Base-by-base conservation (phyloP, 2,888 invertebrate genomes). In the Anthrax anthrax region DNA sequence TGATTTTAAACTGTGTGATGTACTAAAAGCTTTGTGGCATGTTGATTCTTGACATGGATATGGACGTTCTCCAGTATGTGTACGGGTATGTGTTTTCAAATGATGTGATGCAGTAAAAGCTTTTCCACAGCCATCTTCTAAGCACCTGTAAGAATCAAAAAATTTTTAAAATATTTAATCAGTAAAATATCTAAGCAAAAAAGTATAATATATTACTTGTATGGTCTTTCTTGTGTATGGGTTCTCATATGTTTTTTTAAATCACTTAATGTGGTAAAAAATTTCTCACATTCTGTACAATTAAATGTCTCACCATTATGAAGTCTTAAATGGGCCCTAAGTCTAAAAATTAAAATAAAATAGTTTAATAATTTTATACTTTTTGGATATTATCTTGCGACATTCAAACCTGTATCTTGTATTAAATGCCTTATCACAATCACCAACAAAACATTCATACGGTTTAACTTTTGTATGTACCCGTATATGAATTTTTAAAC, bases 231-330 rank as follows among this genome's bases (percentile, higher is more conserved):
- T 64, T 91, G 85, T 16, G 92, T 91, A 61, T 94, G 94, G 19
- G 89, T 91, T 49, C 92, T 77, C 58, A 81, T 80, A 65, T 95
- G 95, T 74, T 95, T 95, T 70, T 91, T 88, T 56, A 94, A 76
- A 70, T 95, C 94, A 65, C 91, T 91, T 51, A 89, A 73, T 17
- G 94, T 95, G 10, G 94, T 95, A 66, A 95, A 95, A 67, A 81
- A 88, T 65, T 94, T 94, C 51, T 80, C 72, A 61, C 94, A 95
- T 44, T 86, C 76, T 58, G 80, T 78, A 67, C 94, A 95, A 70
- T 94, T 91, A 65, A 95, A 95, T 9, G 94, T 94, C 64, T 90
- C 82, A 12, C 95, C 95, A 61, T 84, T 92, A 70, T 95, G 95
- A 48, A 95, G 71, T 56, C 94, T 76, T 67, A 92, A 81, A 67